Base-by-base conservation (phyloP, 2,797 vertebrate species). In the Hyperoplus lanceolatus region DNA sequence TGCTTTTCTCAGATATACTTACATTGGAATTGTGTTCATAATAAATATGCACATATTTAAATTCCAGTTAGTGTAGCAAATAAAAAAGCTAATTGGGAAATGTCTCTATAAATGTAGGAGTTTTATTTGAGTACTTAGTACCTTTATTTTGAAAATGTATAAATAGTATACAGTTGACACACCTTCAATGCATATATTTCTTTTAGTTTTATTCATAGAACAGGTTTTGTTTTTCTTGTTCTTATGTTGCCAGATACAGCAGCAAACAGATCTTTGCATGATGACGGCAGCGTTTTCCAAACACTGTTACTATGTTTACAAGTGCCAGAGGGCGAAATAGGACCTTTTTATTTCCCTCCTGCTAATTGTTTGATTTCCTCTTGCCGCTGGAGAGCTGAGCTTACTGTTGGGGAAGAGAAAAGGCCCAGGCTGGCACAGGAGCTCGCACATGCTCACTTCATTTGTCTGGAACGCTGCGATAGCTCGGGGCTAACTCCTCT, bases 311-410 rank as follows among this genome's bases (percentile, higher is more conserved):
- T 72, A 66, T 95, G 92, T 95, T 94, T 94, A 93, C 91, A 82
- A 86, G 72, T 87, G 93, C 93, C 93, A 88, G 86, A 92, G 94
- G 94, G 93, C 75, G 70, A 92, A 93, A 88, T 83, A 84, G 75
- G 92, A 95, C 94, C 93, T 93, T 93, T 29, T 94, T 92, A 91
- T 92, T 94, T 93, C 89, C 93, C 94, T 95, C 92, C 93, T 93
- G 94, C 94, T 96, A 96, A 95, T 95, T 95, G 93, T 95, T 95
- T 96, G 93, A 95, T 95, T 96, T 96, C 89, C 91, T 89, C 88
- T 91, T 93, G 93, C 89, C 92, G 77, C 94, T 92, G 91, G 94
- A 95, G 94, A 95, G 92, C 89, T 79, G 56, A 39, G 80, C 73
- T 21, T 91, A 68, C 81, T 70, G 82, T 55, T 87, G 77, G 90